A percentile compares a stretch with the other conserved stretches of the same genome.
Conservation (phyloP, 2,888 invertebrate genomes). For the Choristoneura rosaceana region DNA sequence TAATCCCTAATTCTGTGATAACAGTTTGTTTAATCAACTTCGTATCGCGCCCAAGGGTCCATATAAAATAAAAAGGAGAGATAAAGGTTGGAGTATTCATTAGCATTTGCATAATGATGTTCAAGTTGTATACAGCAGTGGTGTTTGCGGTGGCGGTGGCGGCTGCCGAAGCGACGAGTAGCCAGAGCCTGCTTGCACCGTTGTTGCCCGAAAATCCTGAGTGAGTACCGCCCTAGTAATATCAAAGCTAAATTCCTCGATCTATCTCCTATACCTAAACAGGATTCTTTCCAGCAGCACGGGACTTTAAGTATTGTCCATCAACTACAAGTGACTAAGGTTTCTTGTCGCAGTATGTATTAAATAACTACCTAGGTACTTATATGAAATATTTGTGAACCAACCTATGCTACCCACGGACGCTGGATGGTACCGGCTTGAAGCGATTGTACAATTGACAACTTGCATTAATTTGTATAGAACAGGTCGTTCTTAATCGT, state of each 20-base stretch:
- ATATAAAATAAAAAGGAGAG: constrained; percentile 55
- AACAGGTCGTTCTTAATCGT: too few relatives aligned
- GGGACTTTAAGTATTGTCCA: background rate
- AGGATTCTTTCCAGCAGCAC: background rate
- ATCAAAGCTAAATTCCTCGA: background rate
- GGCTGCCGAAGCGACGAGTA: constrained; percentile 62
- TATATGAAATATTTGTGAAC: too few relatives aligned
- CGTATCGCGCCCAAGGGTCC: constrained; percentile 53
- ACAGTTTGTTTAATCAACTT: constrained; percentile 50
- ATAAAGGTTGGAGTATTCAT: constrained; percentile 47
- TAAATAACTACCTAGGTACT: too few relatives aligned
- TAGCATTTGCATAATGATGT: constrained; percentile 54
- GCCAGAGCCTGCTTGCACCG: constrained; percentile 50
- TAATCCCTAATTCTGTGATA: constrained; percentile 50
- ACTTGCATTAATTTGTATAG: too few relatives aligned
- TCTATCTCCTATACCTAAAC: background rate
- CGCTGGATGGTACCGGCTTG: too few relatives aligned
- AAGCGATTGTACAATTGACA: too few relatives aligned
- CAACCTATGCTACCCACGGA: too few relatives aligned
- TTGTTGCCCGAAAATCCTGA: constrained; percentile 44
- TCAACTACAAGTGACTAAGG: background rate
- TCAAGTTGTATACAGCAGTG: constrained; percentile 61
- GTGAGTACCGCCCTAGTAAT: constrained; percentile 46
- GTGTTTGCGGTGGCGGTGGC: constrained; percentile 60
- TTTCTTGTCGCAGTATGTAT: too few relatives aligned